Conservation (phyloP, 2,113 vertebrate species). For the Toxotes chatareus region DNA sequence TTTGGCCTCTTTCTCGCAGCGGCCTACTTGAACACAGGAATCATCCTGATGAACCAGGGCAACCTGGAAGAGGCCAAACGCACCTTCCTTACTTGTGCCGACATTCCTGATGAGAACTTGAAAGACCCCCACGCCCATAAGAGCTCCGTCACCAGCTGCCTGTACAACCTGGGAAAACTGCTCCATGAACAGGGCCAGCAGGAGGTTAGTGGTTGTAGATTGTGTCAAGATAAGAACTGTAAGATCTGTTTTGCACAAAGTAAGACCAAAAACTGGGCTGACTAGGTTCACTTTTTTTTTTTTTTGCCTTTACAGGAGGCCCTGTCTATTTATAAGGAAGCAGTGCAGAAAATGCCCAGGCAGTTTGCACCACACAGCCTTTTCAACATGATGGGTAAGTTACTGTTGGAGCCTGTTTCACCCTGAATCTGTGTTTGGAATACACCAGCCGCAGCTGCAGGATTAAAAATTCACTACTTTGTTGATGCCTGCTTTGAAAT, state of each 20-base stretch:
- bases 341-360: constrained; percentile 96
- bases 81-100: constrained; percentile 95
- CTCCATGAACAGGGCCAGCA: constrained; percentile 96
- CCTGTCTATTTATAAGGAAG: constrained; percentile 92
- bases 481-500: constrained; percentile 32
- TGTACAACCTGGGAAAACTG: constrained; percentile 98
- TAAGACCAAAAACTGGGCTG: background rate
- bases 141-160: constrained; percentile 98
- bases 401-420: background rate
- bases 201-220: constrained; percentile 84
- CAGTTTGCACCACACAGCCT: constrained; percentile 99
- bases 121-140: constrained; percentile 98
- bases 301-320: constrained; percentile 87
- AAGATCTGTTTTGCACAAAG: background rate
- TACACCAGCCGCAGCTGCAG: background rate
- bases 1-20: constrained; percentile 79
- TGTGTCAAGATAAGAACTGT: background rate
- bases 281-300: constrained; percentile 1
- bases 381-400: constrained; percentile 99
- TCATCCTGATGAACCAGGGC: constrained; percentile 97
- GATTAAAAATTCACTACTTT: background rate
- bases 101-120: constrained; percentile 97
- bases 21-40: constrained; percentile 99
- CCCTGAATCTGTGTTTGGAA: constrained; percentile 4
- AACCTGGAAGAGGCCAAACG: constrained; percentile 92